Evolutionary conservation across 2,113 vertebrate species (phyloP).

Genomic region (Promerops cafer): DNA sequence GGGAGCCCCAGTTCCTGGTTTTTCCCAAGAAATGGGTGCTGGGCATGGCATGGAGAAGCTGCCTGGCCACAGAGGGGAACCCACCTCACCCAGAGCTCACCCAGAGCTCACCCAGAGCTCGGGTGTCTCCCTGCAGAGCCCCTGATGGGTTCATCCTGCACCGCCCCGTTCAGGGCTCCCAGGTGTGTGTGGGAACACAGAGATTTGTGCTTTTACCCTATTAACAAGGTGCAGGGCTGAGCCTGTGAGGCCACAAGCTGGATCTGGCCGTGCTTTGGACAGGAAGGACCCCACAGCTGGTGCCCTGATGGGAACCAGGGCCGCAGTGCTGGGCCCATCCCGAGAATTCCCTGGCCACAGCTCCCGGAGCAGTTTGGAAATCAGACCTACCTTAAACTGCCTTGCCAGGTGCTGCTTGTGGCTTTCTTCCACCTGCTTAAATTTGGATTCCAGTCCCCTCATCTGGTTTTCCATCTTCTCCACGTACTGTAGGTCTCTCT

Average conservation of each 20-base stretch:
- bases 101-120: not conserved
- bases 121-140: not conserved
- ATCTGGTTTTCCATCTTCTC: constrained; percentile 99
- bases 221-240: rapidly evolving
- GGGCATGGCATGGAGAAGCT: not conserved
- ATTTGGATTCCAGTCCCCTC: constrained; percentile 95
- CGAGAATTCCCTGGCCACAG: not conserved
- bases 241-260: not conserved
- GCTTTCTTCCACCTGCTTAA: constrained; percentile 95
- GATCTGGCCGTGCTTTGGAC: not conserved
- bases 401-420: constrained; percentile 97
- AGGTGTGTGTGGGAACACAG: rapidly evolving
- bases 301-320: not conserved
- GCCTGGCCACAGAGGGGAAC: not conserved
- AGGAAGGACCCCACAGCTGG: not conserved
- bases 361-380: not conserved
- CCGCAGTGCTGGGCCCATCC: not conserved
- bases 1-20: not conserved
- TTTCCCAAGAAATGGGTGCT: not conserved
- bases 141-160: rapidly evolving
- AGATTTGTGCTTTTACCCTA: not conserved
- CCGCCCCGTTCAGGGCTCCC: not conserved
- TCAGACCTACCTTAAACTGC: constrained; percentile 90
- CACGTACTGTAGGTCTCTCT: constrained; percentile 95
- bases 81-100: not conserved